A percentile compares a stretch with the other conserved stretches of the same genome.
These are phyloP conservation scores for Cyphomyrus discorhynchus DNA, from an alignment of 2,113 vertebrate species.

Conservation along the genomic window DNA sequence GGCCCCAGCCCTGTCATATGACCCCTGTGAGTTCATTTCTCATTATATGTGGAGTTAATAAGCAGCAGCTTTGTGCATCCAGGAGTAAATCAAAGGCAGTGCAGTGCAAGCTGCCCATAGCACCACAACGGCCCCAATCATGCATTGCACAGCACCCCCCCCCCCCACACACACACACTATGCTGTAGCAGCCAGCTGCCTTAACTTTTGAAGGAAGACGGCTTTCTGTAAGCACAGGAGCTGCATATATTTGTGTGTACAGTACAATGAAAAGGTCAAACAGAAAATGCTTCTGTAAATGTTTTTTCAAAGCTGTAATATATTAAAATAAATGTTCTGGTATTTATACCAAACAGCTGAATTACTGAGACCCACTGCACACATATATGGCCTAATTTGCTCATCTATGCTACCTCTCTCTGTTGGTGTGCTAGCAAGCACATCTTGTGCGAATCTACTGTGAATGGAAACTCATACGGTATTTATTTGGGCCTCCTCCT, in stretches of 20 bases:
- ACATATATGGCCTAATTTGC: neutral
- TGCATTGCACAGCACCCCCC: neutral
- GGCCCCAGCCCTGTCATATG: neutral
- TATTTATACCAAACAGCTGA: conserved; percentile 77
- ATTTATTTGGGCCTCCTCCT: neutral
- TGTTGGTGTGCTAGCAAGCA: neutral
- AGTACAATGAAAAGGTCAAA: conserved; percentile 54
- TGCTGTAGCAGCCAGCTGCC: neutral
- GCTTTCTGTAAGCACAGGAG: conserved; percentile 35
- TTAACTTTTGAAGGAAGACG: conserved; percentile 17
- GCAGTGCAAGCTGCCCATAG: conserved; percentile 3
- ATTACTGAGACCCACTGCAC: neutral
- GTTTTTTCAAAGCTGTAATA: conserved; percentile 80
- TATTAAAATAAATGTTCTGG: conserved; percentile 89
- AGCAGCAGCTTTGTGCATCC: neutral
- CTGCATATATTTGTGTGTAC: conserved; percentile 35
- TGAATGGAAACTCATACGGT: neutral
- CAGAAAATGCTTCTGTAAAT: conserved; percentile 74
- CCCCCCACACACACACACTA: too few relatives aligned
- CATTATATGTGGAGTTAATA: neutral
- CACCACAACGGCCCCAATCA: neutral
- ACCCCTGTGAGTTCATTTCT: neutral
- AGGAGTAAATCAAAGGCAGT: conserved; percentile 13
- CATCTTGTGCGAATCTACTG: neutral
- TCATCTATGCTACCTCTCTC: neutral